Base-by-base conservation (phyloP, 2,113 vertebrate genomes). In the Hepsetus odoe region DNA sequence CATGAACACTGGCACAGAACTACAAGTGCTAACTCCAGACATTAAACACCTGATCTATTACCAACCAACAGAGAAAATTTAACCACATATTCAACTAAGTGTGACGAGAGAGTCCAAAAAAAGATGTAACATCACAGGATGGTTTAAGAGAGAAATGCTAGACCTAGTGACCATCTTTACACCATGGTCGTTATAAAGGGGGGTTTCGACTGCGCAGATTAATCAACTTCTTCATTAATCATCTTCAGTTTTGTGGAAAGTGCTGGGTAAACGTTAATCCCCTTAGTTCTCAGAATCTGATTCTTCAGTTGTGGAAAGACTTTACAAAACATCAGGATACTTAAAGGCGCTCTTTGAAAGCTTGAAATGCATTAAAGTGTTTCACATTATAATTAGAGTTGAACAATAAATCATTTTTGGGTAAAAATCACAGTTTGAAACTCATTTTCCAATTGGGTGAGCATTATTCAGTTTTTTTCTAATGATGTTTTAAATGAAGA, bases 131-230 rank as follows among this genome's bases (percentile, higher is more conserved):
- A 22, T 69, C 6, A 16, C 46, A 26, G 20, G 6, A 13, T 32
- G 59, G 16, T 77, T 14, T 26, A 56, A 35, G 9, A 58, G 28
- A 5, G 2, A 61, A 59, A 59, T 40, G 16, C 59, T 65, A 38
- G 58, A 65, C 18, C 24, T 58, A 14, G 11, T 32, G 30, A 68
- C 28, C 24, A 20, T 32, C 9, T 0, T 18, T 13, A 18, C 24
- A 13, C 40, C 24, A 18, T 5, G 14, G 55, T 33, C 53, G 42
- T 26, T 9, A 18, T 32, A 49, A 55, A 53, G 46, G 33, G 53
- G 26, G 80, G 67, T 82, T 77, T 59, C 12, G 66, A 58, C 67
- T 61, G 30, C 38, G 71, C 77, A 24, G 62, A 77, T 46, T 61
- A 66, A 59, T 72, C 35, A 72, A 9, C 32, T 62, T 18, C 2